Evolutionary conservation across 2,888 invertebrate genomes (phyloP).

Genomic region (Mythimna albipuncta): DNA sequence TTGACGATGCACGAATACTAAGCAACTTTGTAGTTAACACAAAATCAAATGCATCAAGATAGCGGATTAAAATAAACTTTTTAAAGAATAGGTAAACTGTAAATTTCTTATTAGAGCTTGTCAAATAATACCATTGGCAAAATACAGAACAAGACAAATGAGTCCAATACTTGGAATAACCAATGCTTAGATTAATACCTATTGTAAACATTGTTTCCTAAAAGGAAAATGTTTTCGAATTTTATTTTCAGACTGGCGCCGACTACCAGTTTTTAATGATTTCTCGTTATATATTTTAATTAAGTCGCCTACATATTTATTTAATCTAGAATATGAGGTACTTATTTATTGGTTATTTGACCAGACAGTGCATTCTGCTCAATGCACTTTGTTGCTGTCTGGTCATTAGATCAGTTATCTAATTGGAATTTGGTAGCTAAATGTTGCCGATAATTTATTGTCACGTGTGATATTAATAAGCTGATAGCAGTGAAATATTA

Average conservation of each 20-base stretch:
- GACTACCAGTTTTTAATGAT: slow-evolving; percentile 57
- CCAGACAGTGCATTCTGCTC: slow-evolving; percentile 33
- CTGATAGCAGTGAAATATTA: slow-evolving; percentile 37
- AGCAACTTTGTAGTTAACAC: not conserved
- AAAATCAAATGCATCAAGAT: not conserved
- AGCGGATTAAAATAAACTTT: not conserved
- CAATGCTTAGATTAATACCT: slow-evolving; percentile 31
- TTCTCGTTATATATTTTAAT: slow-evolving; percentile 39
- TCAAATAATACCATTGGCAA: slow-evolving; percentile 33
- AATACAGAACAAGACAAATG: slow-evolving; percentile 38
- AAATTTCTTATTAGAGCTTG: slow-evolving; percentile 13
- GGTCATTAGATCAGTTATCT: not conserved
- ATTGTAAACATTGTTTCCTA: slow-evolving; percentile 42
- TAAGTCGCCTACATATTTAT: slow-evolving; percentile 6
- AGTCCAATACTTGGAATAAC: slow-evolving; percentile 35
- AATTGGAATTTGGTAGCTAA: slow-evolving; percentile 17
- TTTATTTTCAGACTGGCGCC: slow-evolving; percentile 62
- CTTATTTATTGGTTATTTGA: slow-evolving; percentile 25
- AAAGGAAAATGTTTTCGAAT: slow-evolving; percentile 42
- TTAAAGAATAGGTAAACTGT: slow-evolving; percentile 10
- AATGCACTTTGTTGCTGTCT: slow-evolving; percentile 27
- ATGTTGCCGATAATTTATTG: slow-evolving; percentile 24
- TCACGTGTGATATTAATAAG: slow-evolving; percentile 28
- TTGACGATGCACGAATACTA: not conserved
- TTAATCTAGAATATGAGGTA: slow-evolving; percentile 10